Evolutionary conservation across 1,140 invertebrate species (phyloP).

Genomic region (Littorina saxatilis): DNA sequence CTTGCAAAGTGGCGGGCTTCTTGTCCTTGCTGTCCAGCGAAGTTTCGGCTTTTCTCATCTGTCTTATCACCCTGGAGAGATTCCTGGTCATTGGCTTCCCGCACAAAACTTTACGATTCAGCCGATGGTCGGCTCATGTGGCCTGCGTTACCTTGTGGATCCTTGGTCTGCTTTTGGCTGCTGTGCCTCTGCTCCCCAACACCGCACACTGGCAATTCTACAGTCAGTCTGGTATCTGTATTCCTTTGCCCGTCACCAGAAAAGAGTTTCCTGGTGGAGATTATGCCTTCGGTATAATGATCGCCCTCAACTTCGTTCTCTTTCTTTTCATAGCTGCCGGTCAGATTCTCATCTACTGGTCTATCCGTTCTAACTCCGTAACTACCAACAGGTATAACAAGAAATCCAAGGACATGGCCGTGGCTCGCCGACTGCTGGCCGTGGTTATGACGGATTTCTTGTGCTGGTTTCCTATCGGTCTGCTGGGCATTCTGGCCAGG

Average conservation of each 20-base stretch:
- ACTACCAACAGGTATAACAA: background rate
- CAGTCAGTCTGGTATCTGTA: conserved; percentile 21
- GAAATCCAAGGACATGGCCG: conserved; percentile 3
- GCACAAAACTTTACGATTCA: background rate
- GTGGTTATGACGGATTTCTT: conserved; percentile 28
- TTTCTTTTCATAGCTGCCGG: conserved; percentile 12
- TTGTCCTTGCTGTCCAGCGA: conserved; percentile 24
- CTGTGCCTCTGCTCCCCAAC: background rate
- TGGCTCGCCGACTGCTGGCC: conserved; percentile 13
- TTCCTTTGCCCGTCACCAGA: conserved; percentile 11
- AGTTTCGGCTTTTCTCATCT: conserved; percentile 10
- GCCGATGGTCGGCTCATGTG: background rate
- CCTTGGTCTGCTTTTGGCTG: background rate
- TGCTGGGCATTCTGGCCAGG: conserved; percentile 16
- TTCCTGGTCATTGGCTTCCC: background rate
- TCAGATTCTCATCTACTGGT: conserved; percentile 20
- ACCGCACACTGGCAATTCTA: background rate
- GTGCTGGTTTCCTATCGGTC: conserved; percentile 22
- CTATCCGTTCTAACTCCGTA: background rate
- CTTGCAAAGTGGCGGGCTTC: conserved; percentile 22
- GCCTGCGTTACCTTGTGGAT: background rate
- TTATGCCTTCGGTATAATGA: background rate
- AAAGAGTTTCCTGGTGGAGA: background rate
- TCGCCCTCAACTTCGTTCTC: conserved; percentile 7
- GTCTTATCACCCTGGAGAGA: conserved; percentile 29